Base-by-base conservation (phyloP, 2,113 vertebrate genomes). In the Sander vitreus region DNA sequence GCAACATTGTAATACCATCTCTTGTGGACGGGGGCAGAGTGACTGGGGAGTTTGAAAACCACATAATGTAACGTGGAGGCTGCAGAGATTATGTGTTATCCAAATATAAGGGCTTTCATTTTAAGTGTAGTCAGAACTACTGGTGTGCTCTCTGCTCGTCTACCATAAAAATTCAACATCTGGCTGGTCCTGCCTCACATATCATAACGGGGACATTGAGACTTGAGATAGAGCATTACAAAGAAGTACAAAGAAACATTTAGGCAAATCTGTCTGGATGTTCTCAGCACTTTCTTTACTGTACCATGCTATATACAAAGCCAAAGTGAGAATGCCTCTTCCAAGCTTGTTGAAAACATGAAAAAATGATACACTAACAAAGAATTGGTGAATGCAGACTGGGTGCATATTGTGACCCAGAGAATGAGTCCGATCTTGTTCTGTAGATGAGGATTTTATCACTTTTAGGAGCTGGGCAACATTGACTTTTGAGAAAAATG, bases 291-390 rank as follows among this genome's bases (percentile, higher is more conserved):
- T 78, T 85, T 79, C 87, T 85, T 76, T 80, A 89, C 82, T 68
- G 78, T 69, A 79, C 83, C 91, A 88, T 92, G 91, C 92, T 94
- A 94, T 93, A 85, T 92, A 94, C 92, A 93, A 93, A 93, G 90
- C 90, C 86, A 78, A 89, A 83, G 77, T 84, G 87, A 85, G 86
- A 85, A 81, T 77, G 84, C 76, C 50, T 85, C 64, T 69, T 83
- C 69, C 66, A 23, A 83, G 62, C 74, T 86, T 69, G 53, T 82
- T 85, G 83, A 66, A 89, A 86, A 87, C 83, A 84, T 78, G 77
- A 74, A 77, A 85, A 80, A 77, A 89, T 48, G 45, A 72, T 47
- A 80, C 83, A 80, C 73, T 58, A 68, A 89, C 65, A 87, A 88
- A 84, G 74, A 80, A 68, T 64, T 23, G 25, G 87, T 91, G 88